Evolutionary conservation across 2,888 invertebrate species (phyloP).

Genomic region (Hypsopygia costalis): DNA sequence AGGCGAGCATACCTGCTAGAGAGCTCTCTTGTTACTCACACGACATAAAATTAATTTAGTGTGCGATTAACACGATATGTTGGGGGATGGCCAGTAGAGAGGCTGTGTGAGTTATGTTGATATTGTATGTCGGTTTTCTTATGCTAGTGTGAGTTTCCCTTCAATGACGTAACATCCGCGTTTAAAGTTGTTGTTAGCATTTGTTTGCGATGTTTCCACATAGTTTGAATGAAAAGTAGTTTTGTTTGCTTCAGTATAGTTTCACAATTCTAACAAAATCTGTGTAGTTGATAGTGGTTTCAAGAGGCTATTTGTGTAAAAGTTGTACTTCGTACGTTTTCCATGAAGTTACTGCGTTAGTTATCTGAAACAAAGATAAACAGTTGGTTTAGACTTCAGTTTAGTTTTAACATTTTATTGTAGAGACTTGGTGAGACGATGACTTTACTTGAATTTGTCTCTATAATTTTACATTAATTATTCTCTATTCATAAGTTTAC

Average conservation of each 20-base stretch:
- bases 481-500: no score
- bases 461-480: no score
- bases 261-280: constrained; percentile 53
- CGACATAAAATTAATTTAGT: constrained; percentile 28
- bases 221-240: constrained; percentile 62
- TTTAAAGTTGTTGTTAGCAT: constrained; percentile 38
- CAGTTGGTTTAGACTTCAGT: neutral
- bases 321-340: constrained; percentile 39
- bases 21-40: constrained; percentile 41
- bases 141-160: constrained; percentile 34
- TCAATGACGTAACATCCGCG: constrained; percentile 50
- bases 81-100: neutral
- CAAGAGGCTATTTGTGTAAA: constrained; percentile 33
- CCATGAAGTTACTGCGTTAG: constrained; percentile 28
- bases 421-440: no score
- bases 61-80: constrained; percentile 24
- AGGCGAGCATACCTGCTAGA: constrained; percentile 43
- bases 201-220: constrained; percentile 52
- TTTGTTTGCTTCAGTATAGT: constrained; percentile 41
- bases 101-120: constrained; percentile 4
- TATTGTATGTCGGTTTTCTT: constrained; percentile 13
- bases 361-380: constrained; percentile 50
- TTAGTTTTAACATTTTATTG: no score
- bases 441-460: no score
- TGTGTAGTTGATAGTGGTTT: constrained; percentile 38